Conservation (phyloP, 2,113 vertebrate genomes). For the Paramormyrops kingsleyae region DNA sequence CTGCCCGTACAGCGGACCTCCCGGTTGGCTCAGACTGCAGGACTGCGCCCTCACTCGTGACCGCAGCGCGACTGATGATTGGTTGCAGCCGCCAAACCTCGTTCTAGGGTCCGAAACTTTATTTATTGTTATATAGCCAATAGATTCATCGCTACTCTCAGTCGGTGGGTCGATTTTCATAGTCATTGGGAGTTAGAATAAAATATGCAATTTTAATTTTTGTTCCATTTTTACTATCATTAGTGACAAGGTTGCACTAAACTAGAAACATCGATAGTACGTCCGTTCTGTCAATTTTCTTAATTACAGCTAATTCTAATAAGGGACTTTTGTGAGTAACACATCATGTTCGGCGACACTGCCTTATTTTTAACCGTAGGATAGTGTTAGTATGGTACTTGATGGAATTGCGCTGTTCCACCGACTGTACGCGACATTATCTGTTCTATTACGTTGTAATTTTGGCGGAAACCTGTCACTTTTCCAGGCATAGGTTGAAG, state of each 20-base stretch:
- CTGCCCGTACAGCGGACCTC: slow-evolving; percentile 7
- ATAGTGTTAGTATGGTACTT: neutral
- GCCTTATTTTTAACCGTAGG: neutral
- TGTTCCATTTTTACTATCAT: neutral
- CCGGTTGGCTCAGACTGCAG: slow-evolving; percentile 19
- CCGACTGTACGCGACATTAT: neutral
- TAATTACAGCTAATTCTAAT: neutral
- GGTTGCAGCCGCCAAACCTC: neutral
- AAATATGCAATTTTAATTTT: neutral
- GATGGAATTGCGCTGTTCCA: neutral
- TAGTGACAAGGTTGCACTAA: neutral
- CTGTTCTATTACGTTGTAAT: neutral
- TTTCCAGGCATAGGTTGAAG: neutral
- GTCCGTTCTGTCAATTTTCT: neutral
- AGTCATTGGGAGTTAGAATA: neutral
- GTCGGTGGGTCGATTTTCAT: too few relatives aligned
- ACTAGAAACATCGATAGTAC: neutral
- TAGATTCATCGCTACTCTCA: neutral
- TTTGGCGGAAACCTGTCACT: neutral
- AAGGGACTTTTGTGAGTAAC: neutral
- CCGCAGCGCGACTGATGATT: slow-evolving; percentile 27
- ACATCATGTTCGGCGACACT: neutral
- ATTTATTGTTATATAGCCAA: neutral
- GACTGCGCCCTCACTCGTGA: slow-evolving; percentile 50
- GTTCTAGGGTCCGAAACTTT: slow-evolving; percentile 6